Conservation (phyloP, 2,888 invertebrate species). For the Caenorhabditis sulstoni region DNA sequence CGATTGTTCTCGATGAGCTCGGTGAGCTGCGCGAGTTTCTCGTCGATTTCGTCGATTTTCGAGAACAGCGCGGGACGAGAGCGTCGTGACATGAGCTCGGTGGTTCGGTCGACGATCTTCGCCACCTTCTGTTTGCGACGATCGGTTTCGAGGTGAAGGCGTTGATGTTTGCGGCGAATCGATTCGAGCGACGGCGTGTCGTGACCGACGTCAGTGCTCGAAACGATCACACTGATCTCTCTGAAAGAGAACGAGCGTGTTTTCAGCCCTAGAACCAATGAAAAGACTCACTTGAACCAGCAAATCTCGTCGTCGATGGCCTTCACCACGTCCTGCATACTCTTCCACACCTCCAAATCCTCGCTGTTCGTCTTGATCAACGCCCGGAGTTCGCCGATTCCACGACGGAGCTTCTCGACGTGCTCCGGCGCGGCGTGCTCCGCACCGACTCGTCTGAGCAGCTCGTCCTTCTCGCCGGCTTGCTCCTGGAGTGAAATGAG, state of each 20-base stretch:
- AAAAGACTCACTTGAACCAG: conserved; percentile 52
- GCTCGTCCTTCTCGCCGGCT: conserved; percentile 36
- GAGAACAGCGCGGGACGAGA: conserved; percentile 32
- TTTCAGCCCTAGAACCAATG: neutral
- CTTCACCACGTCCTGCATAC: conserved; percentile 46
- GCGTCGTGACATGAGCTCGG: conserved; percentile 27
- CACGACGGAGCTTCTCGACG: conserved; percentile 9
- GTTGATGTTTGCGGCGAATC: conserved; percentile 38
- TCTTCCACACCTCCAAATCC: conserved; percentile 53
- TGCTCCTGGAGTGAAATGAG: conserved; percentile 32
- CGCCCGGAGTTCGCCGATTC: conserved; percentile 18
- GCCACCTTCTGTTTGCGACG: conserved; percentile 41
- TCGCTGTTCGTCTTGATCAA: conserved; percentile 37
- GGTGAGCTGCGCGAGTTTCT: conserved; percentile 36
- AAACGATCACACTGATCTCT: conserved; percentile 41
- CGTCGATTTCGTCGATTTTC: conserved; percentile 50
- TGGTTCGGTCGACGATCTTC: conserved; percentile 33
- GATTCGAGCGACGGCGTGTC: conserved; percentile 25
- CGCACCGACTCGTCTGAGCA: conserved; percentile 28
- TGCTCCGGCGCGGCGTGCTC: conserved; percentile 4
- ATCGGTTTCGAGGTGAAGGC: conserved; percentile 31
- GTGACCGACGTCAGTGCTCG: conserved; percentile 42
- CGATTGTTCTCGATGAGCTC: conserved; percentile 38
- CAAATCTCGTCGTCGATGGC: conserved; percentile 53
- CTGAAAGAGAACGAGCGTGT: conserved; percentile 20